These are phyloP conservation scores for Aurelia aurita complex sp. Pacific DNA, from an alignment of 30 jellyfish, hydroid and myxozoan species.

Conservation along the genomic window DNA sequence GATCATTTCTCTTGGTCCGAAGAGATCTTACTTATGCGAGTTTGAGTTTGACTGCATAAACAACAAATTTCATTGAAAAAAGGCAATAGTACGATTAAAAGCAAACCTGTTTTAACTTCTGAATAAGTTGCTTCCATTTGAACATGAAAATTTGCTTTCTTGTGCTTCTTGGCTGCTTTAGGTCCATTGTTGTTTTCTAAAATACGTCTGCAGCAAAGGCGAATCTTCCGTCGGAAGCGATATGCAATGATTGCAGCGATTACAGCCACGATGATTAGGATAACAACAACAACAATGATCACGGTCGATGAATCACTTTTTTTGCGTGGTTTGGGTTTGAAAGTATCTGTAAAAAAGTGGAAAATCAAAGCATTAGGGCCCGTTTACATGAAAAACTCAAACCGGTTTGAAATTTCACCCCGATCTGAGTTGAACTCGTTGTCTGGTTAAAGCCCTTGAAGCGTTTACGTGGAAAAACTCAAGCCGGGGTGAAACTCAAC, in stretches of 20 bases:
- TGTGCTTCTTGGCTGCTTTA: constrained; percentile 4
- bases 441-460: too few relatives aligned
- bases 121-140: constrained; percentile 39
- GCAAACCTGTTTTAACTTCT: constrained; percentile 15
- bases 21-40: too few relatives aligned
- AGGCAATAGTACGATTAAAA: not conserved
- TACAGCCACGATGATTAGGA: not conserved
- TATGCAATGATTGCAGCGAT: not conserved
- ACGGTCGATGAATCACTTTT: constrained; percentile 1
- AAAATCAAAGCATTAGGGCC: too few relatives aligned
- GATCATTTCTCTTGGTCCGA: too few relatives aligned
- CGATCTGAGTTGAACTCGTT: too few relatives aligned
- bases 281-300: constrained; percentile 1
- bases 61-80: too few relatives aligned
- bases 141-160: constrained; percentile 27
- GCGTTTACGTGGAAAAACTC: too few relatives aligned
- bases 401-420: too few relatives aligned
- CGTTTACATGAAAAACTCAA: too few relatives aligned
- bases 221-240: not conserved
- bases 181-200: not conserved
- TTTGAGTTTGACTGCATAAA: too few relatives aligned
- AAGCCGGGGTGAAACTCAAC: too few relatives aligned
- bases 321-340: constrained; percentile 8
- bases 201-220: not conserved
- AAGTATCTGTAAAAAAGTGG: not conserved